phyloP scores from a whole-genome alignment of 2,113 vertebrate species.

The Meleagris gallopavo region DNA sequence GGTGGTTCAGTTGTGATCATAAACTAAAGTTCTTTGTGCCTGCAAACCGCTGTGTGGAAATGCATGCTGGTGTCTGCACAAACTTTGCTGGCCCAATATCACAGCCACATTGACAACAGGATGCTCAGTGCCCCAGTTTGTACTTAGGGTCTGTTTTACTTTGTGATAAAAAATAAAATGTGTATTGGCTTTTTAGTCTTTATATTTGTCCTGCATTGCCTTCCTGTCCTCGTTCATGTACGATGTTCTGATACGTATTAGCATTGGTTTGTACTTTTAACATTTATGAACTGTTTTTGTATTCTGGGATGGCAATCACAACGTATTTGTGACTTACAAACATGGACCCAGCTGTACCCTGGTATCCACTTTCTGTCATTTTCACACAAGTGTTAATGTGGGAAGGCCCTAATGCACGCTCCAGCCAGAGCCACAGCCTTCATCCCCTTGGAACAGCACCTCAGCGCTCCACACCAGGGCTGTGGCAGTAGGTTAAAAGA shows the following conservation, averaged over 20 bases:
- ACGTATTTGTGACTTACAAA: conserved; percentile 1
- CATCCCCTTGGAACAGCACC: no score
- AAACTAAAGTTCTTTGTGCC: neutral
- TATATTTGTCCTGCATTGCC: neutral
- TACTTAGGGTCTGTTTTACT: neutral
- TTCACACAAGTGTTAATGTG: neutral
- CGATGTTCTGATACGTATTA: neutral
- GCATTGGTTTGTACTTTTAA: conserved; percentile 2
- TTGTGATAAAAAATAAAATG: neutral
- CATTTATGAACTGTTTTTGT: neutral
- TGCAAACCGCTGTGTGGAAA: neutral
- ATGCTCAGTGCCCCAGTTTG: neutral
- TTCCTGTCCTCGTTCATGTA: neutral
- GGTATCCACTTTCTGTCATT: neutral
- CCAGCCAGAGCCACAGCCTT: neutral
- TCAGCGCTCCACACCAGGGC: neutral
- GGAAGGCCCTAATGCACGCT: neutral
- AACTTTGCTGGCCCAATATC: rapidly evolving
- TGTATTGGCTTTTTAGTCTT: neutral
- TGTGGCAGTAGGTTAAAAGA: neutral
- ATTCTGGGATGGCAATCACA: neutral
- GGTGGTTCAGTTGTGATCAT: neutral
- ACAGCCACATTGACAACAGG: neutral
- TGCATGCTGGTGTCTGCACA: neutral
- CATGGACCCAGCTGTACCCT: neutral